These are phyloP conservation scores for Epinephelus lanceolatus DNA, from an alignment of 2,113 vertebrate species.

Conservation along the genomic window DNA sequence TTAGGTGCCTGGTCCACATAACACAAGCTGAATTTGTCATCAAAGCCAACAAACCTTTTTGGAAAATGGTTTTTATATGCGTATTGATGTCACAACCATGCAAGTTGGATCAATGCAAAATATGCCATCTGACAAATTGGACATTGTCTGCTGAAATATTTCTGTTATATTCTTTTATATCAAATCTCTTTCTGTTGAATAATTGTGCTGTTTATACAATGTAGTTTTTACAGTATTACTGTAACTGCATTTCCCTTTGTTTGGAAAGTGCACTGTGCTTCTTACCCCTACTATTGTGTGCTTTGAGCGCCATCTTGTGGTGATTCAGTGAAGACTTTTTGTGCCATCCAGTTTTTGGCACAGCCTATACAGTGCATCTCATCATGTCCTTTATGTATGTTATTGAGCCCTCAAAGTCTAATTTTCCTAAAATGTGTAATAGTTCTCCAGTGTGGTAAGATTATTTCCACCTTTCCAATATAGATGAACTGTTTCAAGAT, in stretches of 20 bases:
- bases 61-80: background rate
- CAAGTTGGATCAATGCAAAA: no score
- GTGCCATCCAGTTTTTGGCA: no score
- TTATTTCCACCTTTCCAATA: background rate
- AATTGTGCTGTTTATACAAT: background rate
- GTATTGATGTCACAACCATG: no score
- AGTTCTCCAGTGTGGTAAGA: background rate
- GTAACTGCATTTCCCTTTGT: background rate
- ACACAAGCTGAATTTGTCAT: background rate
- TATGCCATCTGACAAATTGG: background rate
- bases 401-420: background rate
- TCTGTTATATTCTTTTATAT: background rate
- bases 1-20: background rate
- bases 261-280: background rate
- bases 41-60: background rate
- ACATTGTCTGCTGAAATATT: background rate
- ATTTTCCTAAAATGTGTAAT: background rate
- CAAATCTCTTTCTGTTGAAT: background rate
- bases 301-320: constrained; percentile 29
- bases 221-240: constrained; percentile 1
- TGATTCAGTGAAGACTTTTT: background rate
- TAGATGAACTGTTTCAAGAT: background rate
- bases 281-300: background rate
- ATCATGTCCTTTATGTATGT: background rate
- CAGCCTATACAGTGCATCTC: background rate